Conservation (phyloP, 2,113 vertebrate genomes). For the Heterocephalus glaber region DNA sequence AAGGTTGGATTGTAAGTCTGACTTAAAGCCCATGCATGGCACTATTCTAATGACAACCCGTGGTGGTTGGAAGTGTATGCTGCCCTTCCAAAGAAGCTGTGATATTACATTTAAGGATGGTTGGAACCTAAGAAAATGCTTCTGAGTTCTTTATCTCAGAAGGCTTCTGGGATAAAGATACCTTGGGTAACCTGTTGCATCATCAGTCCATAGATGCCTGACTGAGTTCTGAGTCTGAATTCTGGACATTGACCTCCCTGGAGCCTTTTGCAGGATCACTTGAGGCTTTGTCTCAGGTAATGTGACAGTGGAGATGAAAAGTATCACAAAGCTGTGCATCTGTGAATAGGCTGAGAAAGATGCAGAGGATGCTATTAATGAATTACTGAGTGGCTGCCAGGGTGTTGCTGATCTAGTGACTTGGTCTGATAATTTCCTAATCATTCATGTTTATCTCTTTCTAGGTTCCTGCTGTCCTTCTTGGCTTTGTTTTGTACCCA, state of each 20-base stretch:
- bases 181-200: background rate
- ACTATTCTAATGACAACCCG: background rate
- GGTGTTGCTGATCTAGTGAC: background rate
- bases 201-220: rapidly evolving
- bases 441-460: background rate
- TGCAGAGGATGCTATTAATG: background rate
- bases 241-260: rapidly evolving
- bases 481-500: background rate
- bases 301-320: background rate
- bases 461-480: background rate
- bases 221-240: background rate
- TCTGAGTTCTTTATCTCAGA: background rate
- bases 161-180: background rate
- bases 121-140: background rate
- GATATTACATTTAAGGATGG: background rate
- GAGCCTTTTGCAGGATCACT: background rate
- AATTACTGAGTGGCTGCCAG: background rate
- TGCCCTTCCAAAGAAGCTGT: background rate
- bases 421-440: background rate
- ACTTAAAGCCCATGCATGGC: background rate
- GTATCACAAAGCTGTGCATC: background rate
- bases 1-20: background rate
- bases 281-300: background rate
- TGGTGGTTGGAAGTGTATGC: background rate
- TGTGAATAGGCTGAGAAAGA: background rate